Base-by-base conservation (phyloP, 2,113 vertebrate species). In the Colius striatus region DNA sequence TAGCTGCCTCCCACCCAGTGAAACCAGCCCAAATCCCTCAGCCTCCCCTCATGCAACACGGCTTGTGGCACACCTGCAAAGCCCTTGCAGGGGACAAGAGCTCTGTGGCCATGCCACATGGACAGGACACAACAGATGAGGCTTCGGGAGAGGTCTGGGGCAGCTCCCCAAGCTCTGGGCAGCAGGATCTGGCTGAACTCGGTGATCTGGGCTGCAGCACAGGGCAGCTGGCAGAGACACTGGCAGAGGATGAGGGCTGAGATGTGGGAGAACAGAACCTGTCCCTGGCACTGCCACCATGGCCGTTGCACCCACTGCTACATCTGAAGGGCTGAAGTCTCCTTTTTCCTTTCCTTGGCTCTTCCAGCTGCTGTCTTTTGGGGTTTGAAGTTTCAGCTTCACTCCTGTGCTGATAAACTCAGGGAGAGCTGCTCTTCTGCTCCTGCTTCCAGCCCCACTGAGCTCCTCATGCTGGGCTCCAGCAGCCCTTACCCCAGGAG, bases 271-370 rank as follows among this genome's bases (percentile, higher is more conserved):
- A 29, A 26, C 63, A 84, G 60, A 79, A n/a, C 5, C 5, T 0
- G 1, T 22, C 63, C 63, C 54, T 86, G 76, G 58, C 53, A 11
- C 45, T 83, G 57, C 48, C 45, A 41, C 21, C 45, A 7, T 0
- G 53, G 51, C 47, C 2, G 2, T 38, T 4, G 10, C 21, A 53
- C 61, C 67, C 48, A 20, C 36, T 17, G 17, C 55, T 25, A 17
- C 0, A 43, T 48, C 2, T 0, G 30, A 36, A 3, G 61, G 36
- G 51, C 26, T 2, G 5, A 12, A 38, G 41, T 16, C n/a, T 71
- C 68, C 68, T 25, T 34, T 45, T 74, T 29, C 41, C 1, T 0
- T 8, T 65, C 29, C 45, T 34, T 23, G 32, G 20, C 21, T 25
- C 16, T 71, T 62, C 53, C 50, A 62, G 19, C 25, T 58, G 62